Conservation (phyloP, 2,797 vertebrate genomes). For the Enteromius argenteus region DNA sequence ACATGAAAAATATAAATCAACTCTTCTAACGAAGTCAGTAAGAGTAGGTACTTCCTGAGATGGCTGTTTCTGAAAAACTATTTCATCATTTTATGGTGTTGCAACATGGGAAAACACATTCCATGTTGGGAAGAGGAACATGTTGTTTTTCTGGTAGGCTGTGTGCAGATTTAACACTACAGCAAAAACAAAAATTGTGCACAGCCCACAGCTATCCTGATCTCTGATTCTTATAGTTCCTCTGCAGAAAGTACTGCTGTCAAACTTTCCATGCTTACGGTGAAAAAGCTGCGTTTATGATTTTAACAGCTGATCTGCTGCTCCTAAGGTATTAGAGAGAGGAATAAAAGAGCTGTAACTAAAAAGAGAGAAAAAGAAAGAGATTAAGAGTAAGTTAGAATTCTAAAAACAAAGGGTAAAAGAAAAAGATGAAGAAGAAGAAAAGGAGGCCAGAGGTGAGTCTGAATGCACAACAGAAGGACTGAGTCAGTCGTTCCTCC, state of each 20-base stretch:
- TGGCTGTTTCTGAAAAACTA: constrained; percentile 18
- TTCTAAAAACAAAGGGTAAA: constrained; percentile 58
- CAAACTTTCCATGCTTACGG: constrained; percentile 42
- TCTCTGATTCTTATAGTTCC: constrained; percentile 7
- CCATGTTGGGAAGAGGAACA: not conserved
- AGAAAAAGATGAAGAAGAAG: constrained; percentile 52
- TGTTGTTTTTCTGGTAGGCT: constrained; percentile 20
- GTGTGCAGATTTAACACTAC: constrained; percentile 9
- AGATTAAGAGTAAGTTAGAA: constrained; percentile 56
- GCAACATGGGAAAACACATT: constrained; percentile 47
- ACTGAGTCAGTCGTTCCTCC: constrained; percentile 82
- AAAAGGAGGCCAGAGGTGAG: constrained; percentile 62
- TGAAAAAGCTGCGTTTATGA: constrained; percentile 19
- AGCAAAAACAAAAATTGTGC: not conserved
- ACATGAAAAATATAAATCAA: constrained; percentile 6
- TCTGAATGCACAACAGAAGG: constrained; percentile 66
- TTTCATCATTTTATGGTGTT: constrained; percentile 30
- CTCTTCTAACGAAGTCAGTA: constrained; percentile 9
- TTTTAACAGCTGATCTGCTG: constrained; percentile 40
- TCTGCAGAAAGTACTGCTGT: constrained; percentile 31
- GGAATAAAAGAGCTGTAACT: not conserved
- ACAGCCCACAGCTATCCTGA: not conserved
- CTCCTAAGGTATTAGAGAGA: constrained; percentile 8
- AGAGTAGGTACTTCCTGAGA: not conserved
- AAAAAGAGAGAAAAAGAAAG: constrained; percentile 23